phyloP scores from a whole-genome alignment of 1,140 invertebrate genomes.

The Drosophila pruinosa region DNA sequence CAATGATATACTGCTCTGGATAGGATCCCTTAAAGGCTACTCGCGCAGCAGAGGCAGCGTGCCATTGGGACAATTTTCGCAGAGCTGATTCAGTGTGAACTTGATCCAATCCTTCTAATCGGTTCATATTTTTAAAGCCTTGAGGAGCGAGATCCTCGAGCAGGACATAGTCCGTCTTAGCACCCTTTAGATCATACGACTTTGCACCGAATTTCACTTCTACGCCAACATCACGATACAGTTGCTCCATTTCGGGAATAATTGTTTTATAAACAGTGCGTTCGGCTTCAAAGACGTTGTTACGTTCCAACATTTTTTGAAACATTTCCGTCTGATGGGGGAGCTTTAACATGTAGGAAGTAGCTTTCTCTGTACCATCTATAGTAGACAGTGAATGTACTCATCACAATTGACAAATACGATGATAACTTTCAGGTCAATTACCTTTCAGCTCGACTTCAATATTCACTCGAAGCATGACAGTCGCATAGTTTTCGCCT shows the following conservation, averaged over 20 bases:
- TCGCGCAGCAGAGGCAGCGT: constrained; percentile 82
- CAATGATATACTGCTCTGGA: background rate
- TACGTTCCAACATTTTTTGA: constrained; percentile 43
- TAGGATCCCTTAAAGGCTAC: constrained; percentile 83
- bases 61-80: constrained; percentile 84
- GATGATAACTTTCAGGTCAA: background rate
- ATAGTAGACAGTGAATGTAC: background rate
- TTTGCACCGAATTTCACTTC: constrained; percentile 53
- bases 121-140: constrained; percentile 83
- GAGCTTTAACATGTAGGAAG: constrained; percentile 64
- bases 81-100: constrained; percentile 83
- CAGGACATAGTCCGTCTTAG: constrained; percentile 68
- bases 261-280: constrained; percentile 43
- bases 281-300: constrained; percentile 60
- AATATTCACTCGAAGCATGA: constrained; percentile 53
- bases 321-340: constrained; percentile 41
- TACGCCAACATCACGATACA: constrained; percentile 73
- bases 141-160: constrained; percentile 84
- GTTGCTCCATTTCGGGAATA: constrained; percentile 64
- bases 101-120: constrained; percentile 84
- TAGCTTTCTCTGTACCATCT: constrained; percentile 15
- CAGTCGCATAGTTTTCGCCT: constrained; percentile 67
- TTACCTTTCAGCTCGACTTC: constrained; percentile 59
- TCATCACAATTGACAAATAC: background rate
- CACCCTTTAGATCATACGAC: constrained; percentile 48